Base-by-base conservation (phyloP, 1,140 invertebrate genomes). In the Drosophila ironensis region DNA sequence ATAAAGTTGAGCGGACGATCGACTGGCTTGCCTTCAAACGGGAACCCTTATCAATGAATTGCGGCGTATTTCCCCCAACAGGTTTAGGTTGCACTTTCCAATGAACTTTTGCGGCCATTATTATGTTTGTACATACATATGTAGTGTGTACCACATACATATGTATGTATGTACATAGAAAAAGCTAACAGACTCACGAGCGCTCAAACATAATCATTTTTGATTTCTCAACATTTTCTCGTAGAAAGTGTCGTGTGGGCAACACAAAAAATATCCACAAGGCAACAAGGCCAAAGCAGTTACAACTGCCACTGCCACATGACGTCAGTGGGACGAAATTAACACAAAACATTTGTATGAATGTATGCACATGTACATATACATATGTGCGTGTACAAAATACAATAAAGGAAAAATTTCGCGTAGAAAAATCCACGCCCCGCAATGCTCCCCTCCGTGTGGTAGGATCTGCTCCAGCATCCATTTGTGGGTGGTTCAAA, bases 191-290 rank as follows among this genome's bases (percentile, higher is more conserved):
- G 19, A 52, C 4, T 41, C 12, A 45, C 30, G 14, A 33, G 51
- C 41, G 17, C 14, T 12, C 7, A 22, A 27, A 63, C 46, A 38
- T 9, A 1, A 84, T 86, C 80, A 78, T 86, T 81, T 82, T 84
- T 84, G 80, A 86, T 84, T 86, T 84, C 78, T 84, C 78, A 84
- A 70, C 78, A 84, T 84, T 78, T 84, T 84, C 80, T 78, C 63
- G 78, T 86, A 84, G 78, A 84, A 84, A 84, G 78, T 86, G 80
- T 76, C 69, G 76, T 84, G 78, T 73, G 73, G 73, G 80, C 63
- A 54, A 38, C 22, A 60, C 17, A 27, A 48, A 24, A 45, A 68
- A 46, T 38, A 44, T 50, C 41, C 20, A 48, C 41, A 42, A 30
- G 69, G 74, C 25, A 56, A 33, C 19, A 38, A 25, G 41, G 51